Percentiles rank a stretch among this genome's conserved stretches.
Evolutionary conservation across 2,888 invertebrate species (phyloP).

Genomic region (Lypha dubia): DNA sequence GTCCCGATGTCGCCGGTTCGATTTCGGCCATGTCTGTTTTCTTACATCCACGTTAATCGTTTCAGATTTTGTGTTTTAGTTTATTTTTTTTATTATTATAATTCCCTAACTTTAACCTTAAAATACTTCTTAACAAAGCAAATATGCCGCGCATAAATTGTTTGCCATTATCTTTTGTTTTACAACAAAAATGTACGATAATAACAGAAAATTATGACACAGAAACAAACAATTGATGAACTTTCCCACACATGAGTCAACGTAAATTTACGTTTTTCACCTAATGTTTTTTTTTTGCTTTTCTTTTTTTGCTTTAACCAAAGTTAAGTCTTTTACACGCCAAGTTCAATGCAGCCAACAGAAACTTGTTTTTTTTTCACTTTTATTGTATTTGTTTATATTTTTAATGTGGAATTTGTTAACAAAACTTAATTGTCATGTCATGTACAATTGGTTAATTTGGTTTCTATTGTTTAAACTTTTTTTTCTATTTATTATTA

Average conservation of each 20-base stretch:
- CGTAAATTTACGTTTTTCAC: constrained; percentile 6
- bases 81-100: neutral
- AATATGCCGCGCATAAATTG: constrained; percentile 20
- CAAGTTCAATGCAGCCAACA: constrained; percentile 62
- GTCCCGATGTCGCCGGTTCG: too few species aligned
- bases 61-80: too few species aligned
- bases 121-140: neutral
- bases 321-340: constrained; percentile 36
- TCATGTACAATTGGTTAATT: neutral
- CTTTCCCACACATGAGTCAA: constrained; percentile 29
- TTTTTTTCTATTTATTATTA: neutral
- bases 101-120: neutral
- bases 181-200: neutral
- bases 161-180: constrained; percentile 24
- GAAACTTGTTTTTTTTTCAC: constrained; percentile 31
- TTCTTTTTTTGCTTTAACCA: too few species aligned
- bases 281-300: too few species aligned
- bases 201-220: constrained; percentile 52
- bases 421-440: constrained; percentile 17
- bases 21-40: too few species aligned
- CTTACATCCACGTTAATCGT: too few species aligned
- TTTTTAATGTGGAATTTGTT: constrained; percentile 6
- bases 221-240: constrained; percentile 35
- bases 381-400: constrained; percentile 2
- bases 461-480: neutral